Base-by-base conservation (phyloP, 1,140 invertebrate genomes). In the Cydia fagiglandana region DNA sequence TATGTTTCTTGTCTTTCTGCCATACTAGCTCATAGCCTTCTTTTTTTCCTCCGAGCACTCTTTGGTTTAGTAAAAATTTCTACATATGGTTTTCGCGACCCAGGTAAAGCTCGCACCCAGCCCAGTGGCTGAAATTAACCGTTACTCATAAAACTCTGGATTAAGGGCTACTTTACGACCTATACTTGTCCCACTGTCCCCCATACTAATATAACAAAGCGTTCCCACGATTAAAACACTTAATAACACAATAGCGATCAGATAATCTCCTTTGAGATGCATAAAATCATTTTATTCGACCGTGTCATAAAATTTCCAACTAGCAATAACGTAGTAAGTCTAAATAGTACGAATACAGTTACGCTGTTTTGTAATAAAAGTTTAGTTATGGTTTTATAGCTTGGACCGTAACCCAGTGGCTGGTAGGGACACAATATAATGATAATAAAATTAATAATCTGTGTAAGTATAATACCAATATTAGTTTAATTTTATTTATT, bases 391-490 rank as follows among this genome's bases (percentile, higher is more conserved):
- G 56, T 24, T 61, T 61, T 61, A 61, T 61, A 24, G 20, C 56
- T 24, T 61, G 7, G 9, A 7, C 15, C 53, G 53, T 61, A 20
- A 61, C 56, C 56, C 56, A 61, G 56, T 61, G 20, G 56, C 17
- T 61, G 10, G 50, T 53, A 10, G 56, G 56, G 56, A 61, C 20
- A 56, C 53, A 61, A 61, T 61, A 61, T 17, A 53, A 17, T 61
- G 56, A 61, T 61, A 61, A 61, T 61, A 61, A 61, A 61, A 61
- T 61, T 61, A 61, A 61, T 61, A 61, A 61, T 61, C 56, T 61
- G 56, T 61, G 56, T 61, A 61, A 24, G 56, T 7, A 61, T 61
- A 10, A 24, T 61, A 61, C 56, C 56, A 12, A 61, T 24, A 61
- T 61, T 61, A 61, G 56, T 61, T 24, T 24, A 61, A 61, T 24